A percentile compares a stretch with the other conserved stretches of the same genome.
phyloP scores from a whole-genome alignment of 1,140 invertebrate species.

The Eupeodes corollae region DNA sequence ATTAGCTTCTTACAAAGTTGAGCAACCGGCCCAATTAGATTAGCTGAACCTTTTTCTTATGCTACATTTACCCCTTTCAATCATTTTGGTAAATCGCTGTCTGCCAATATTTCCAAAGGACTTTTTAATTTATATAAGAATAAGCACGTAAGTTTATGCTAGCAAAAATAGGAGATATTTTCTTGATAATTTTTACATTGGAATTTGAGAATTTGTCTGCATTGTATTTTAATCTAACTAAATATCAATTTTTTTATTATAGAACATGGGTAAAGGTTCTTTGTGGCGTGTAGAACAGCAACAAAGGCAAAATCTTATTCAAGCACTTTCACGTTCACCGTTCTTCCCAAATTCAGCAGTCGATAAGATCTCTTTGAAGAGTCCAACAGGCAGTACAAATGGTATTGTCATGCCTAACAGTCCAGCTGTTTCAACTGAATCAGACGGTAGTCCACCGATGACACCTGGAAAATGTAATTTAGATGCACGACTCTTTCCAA shows the following conservation, averaged over 20 bases:
- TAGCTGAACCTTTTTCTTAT: too few relatives aligned
- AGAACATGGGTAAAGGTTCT: slow-evolving; percentile 88
- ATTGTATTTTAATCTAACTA: neutral
- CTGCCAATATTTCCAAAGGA: too few relatives aligned
- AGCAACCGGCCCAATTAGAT: too few relatives aligned
- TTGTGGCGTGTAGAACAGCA: slow-evolving; percentile 90
- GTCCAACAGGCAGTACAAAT: slow-evolving; percentile 12
- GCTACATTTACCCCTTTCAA: too few relatives aligned
- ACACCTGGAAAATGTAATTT: slow-evolving; percentile 20
- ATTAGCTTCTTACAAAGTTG: too few relatives aligned
- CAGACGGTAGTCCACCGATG: slow-evolving; percentile 8
- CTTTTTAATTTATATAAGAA: too few relatives aligned
- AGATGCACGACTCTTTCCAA: slow-evolving; percentile 31
- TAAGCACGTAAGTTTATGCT: too few relatives aligned
- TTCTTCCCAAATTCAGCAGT: slow-evolving; percentile 56
- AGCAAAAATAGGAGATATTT: neutral
- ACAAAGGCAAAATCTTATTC: slow-evolving; percentile 71
- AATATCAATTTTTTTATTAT: slow-evolving; percentile 19
- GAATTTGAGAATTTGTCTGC: neutral
- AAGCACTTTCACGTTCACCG: slow-evolving; percentile 71
- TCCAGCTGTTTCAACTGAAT: neutral
- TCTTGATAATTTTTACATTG: neutral
- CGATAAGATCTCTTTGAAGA: slow-evolving; percentile 32
- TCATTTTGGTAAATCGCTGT: too few relatives aligned
- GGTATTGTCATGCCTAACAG: neutral